Evolutionary conservation across 2,888 invertebrate species (phyloP).

Genomic region (Tethea ocularis): DNA sequence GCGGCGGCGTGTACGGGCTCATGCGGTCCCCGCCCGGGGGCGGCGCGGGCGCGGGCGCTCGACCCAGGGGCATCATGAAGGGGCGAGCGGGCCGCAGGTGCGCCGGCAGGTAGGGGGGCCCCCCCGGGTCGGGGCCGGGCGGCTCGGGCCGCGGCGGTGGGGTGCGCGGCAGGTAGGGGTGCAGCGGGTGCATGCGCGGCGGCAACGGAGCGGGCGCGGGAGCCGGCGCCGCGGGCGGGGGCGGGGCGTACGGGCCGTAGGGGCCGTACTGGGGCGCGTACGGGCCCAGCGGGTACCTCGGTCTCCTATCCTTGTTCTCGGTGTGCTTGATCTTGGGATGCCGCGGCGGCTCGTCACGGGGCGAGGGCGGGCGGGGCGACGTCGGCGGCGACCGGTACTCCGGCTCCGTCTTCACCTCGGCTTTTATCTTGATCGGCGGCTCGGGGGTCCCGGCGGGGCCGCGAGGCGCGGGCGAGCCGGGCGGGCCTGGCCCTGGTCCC

Average conservation of each 20-base stretch:
- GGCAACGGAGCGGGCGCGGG: constrained; percentile 36
- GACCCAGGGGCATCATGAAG: constrained; percentile 9
- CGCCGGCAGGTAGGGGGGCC: background rate
- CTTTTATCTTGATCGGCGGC: constrained; percentile 64
- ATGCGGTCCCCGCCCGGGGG: constrained; percentile 19
- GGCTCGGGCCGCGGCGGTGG: constrained; percentile 16
- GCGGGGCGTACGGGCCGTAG: constrained; percentile 74
- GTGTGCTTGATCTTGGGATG: constrained; percentile 78
- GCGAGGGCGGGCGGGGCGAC: constrained; percentile 52
- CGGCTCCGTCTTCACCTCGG: constrained; percentile 78
- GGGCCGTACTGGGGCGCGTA: constrained; percentile 78
- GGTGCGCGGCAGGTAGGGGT: constrained; percentile 23
- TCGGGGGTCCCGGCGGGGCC: constrained; percentile 33
- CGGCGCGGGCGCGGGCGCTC: constrained; percentile 12
- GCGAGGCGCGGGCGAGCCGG: constrained; percentile 20
- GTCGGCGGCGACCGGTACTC: constrained; percentile 67
- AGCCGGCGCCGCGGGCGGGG: constrained; percentile 43
- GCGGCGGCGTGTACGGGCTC: constrained; percentile 11
- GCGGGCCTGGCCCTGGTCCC: constrained; percentile 20
- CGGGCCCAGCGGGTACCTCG: constrained; percentile 73
- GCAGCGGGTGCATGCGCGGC: constrained; percentile 12
- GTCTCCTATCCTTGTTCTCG: constrained; percentile 72
- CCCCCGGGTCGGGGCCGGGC: constrained; percentile 59
- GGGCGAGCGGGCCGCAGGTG: background rate
- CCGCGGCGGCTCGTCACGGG: constrained; percentile 55